These are phyloP conservation scores for Platalea minor DNA, from an alignment of 2,797 vertebrate genomes.

Conservation along the genomic window DNA sequence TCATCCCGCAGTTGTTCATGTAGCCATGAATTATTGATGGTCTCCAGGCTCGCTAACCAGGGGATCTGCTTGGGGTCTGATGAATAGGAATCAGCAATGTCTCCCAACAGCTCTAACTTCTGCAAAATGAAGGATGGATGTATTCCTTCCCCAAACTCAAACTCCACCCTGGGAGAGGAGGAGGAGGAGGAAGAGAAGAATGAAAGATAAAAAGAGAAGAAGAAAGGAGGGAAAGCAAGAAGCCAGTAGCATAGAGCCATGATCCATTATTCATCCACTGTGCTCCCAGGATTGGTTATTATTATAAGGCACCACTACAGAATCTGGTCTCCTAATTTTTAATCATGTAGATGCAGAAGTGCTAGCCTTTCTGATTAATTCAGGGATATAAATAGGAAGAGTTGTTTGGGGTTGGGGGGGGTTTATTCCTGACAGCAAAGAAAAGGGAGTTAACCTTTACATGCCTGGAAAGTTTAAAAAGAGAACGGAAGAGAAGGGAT, in stretches of 20 bases:
- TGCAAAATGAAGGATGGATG: constrained; percentile 34
- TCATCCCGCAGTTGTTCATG: constrained; percentile 73
- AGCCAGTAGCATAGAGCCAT: not conserved
- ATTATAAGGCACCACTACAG: constrained; percentile 29
- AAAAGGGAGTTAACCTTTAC: constrained; percentile 17
- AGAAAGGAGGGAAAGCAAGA: constrained; percentile 8
- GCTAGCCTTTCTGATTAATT: constrained; percentile 67
- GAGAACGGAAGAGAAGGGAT: not conserved
- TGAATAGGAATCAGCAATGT: constrained; percentile 77
- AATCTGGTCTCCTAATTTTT: constrained; percentile 73
- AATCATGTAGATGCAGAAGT: constrained; percentile 66
- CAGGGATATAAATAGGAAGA: constrained; percentile 70
- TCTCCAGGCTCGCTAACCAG: constrained; percentile 82
- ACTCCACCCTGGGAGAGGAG: not conserved
- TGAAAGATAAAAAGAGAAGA: not conserved
- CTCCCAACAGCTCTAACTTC: constrained; percentile 77
- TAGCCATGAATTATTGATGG: constrained; percentile 88
- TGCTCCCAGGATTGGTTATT: constrained; percentile 57
- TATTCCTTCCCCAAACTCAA: constrained; percentile 41
- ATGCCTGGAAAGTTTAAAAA: not conserved
- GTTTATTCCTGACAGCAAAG: not conserved
- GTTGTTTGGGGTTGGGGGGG: constrained; percentile 15
- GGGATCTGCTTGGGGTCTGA: constrained; percentile 76
- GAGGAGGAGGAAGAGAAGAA: not conserved
- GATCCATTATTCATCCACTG: constrained; percentile 72